Conservation (phyloP, 1,140 invertebrate species). For the Temnothorax nylanderi region DNA sequence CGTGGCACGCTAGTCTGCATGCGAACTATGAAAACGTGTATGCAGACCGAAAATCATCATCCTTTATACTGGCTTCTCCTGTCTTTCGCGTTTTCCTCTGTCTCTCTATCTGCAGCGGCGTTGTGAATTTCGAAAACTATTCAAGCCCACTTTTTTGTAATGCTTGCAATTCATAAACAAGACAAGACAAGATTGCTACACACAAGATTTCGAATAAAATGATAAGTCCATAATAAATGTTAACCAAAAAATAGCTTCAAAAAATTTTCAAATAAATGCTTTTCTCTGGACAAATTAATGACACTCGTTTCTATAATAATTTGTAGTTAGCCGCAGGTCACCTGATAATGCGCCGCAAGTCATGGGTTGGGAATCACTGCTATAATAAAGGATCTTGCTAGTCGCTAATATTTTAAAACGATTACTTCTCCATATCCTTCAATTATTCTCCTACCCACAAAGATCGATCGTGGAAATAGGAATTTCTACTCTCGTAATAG, state of each 20-base stretch:
- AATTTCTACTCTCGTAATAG: not conserved
- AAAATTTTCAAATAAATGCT: not conserved
- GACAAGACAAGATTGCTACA: not conserved
- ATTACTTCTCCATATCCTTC: not conserved
- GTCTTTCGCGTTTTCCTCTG: not conserved
- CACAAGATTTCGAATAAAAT: not conserved
- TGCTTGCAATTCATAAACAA: not conserved
- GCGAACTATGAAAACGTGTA: constrained; percentile 36
- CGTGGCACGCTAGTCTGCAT: constrained; percentile 12
- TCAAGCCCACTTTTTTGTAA: not conserved
- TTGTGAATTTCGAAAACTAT: not conserved
- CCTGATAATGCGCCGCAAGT: no score
- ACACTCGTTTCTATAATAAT: no score
- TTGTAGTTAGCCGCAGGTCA: no score
- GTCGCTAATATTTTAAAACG: not conserved
- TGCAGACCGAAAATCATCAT: constrained; percentile 1
- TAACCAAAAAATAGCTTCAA: not conserved
- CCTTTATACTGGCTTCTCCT: not conserved
- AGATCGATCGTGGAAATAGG: not conserved
- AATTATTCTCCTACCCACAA: not conserved
- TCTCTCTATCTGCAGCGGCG: not conserved
- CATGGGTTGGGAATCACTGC: no score
- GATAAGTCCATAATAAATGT: not conserved
- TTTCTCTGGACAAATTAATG: not conserved
- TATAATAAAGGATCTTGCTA: not conserved